These are phyloP conservation scores for Acanthornis magna DNA, from an alignment of 2,797 vertebrate genomes.

Conservation along the genomic window DNA sequence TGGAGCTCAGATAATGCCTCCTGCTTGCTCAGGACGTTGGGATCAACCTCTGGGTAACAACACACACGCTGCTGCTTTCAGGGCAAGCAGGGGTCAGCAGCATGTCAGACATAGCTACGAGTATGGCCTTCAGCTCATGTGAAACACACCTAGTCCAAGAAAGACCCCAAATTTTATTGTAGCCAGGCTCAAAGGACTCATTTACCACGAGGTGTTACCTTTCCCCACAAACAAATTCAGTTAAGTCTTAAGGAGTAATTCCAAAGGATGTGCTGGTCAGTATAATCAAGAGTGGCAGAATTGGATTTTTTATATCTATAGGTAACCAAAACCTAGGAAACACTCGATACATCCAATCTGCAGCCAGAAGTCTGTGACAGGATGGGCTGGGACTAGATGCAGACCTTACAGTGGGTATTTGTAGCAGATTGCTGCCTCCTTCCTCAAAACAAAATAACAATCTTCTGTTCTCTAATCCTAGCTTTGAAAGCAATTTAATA, in stretches of 20 bases:
- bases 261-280: background rate
- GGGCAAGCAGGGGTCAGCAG: background rate
- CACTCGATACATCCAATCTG: background rate
- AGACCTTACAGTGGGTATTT: background rate
- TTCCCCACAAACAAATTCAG: background rate
- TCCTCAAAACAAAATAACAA: background rate
- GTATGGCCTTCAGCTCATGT: background rate
- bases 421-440: background rate
- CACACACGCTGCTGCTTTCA: background rate
- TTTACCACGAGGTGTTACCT: background rate
- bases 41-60: background rate
- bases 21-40: background rate
- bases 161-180: background rate
- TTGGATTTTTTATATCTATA: background rate
- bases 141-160: background rate
- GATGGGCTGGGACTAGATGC: background rate
- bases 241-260: background rate
- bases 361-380: background rate
- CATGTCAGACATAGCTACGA: accelerated
- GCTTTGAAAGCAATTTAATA: background rate
- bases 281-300: background rate
- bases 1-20: background rate
- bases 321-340: background rate
- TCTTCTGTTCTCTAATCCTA: background rate
- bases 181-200: background rate